A percentile compares a stretch with the other conserved stretches of the same genome.
Conservation (phyloP, 1,140 invertebrate genomes). For the Orchestia grillus region DNA sequence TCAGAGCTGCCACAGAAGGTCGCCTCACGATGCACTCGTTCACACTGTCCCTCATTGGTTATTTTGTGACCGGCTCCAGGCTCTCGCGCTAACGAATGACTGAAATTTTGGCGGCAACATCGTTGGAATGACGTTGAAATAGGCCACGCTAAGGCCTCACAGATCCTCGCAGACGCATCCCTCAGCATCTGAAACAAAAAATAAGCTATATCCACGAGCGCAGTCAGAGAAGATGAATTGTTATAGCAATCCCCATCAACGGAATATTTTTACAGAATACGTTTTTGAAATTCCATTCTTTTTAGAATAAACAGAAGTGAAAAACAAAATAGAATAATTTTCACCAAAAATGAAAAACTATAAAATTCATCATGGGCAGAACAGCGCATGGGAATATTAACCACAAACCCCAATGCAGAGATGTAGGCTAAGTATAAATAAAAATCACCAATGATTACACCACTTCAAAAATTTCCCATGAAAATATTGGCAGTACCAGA, state of each 20-base stretch:
- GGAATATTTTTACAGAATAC: neutral
- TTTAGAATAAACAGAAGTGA: neutral
- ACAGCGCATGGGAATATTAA: too few relatives aligned
- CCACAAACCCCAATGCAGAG: too few relatives aligned
- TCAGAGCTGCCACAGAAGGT: neutral
- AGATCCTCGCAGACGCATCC: neutral
- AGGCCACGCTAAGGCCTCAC: neutral
- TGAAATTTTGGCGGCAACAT: neutral
- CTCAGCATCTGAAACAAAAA: conserved; percentile 13
- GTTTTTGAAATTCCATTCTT: neutral
- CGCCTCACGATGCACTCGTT: neutral
- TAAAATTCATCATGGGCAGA: too few relatives aligned
- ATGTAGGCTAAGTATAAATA: too few relatives aligned
- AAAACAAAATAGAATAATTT: too few relatives aligned
- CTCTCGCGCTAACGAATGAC: neutral
- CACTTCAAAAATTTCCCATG: too few relatives aligned
- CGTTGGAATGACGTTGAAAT: neutral
- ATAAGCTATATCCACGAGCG: neutral
- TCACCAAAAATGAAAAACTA: too few relatives aligned
- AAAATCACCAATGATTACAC: too few relatives aligned
- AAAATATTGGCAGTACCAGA: too few relatives aligned
- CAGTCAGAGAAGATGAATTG: neutral
- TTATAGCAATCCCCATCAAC: neutral
- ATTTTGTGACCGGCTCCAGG: neutral
- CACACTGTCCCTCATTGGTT: neutral